Percentiles rank a stretch among this genome's conserved stretches.
phyloP scores from a whole-genome alignment of 2,797 vertebrate genomes.

The Falco concolor region DNA sequence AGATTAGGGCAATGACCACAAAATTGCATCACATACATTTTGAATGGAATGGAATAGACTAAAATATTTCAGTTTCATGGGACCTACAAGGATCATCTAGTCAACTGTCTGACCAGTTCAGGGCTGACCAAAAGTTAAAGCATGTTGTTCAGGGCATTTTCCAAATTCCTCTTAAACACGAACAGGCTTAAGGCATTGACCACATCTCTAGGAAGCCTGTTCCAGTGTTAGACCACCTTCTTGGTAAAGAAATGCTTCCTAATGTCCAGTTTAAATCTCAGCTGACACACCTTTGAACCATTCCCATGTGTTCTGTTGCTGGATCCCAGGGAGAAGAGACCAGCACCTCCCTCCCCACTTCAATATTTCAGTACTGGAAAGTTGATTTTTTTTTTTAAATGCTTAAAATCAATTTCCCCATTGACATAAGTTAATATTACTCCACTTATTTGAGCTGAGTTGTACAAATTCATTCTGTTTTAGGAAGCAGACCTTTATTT shows the following conservation, averaged over 20 bases:
- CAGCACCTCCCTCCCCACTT: neutral
- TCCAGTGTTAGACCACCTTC: neutral
- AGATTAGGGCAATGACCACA: neutral
- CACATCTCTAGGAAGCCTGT: neutral
- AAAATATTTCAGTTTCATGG: neutral
- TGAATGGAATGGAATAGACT: too few relatives aligned
- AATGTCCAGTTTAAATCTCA: neutral
- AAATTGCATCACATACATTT: neutral
- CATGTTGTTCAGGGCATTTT: neutral
- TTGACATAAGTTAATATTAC: neutral
- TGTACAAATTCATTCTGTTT: neutral
- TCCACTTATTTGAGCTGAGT: neutral
- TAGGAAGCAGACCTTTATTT: neutral
- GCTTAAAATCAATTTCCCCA: neutral
- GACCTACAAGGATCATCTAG: neutral
- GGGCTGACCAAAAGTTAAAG: neutral
- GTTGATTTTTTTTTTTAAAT: neutral
- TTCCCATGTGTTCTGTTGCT: neutral
- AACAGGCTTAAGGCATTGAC: accelerated
- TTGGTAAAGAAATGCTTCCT: neutral
- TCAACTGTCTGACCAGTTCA: neutral
- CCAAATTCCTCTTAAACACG: neutral
- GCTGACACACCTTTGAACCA: neutral
- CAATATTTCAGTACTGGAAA: neutral
- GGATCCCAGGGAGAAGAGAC: neutral